Evolutionary conservation across 2,797 vertebrate genomes (phyloP), one percentile per base, ranked within the genome.

Genomic region (Eptatretus atami): DNA sequence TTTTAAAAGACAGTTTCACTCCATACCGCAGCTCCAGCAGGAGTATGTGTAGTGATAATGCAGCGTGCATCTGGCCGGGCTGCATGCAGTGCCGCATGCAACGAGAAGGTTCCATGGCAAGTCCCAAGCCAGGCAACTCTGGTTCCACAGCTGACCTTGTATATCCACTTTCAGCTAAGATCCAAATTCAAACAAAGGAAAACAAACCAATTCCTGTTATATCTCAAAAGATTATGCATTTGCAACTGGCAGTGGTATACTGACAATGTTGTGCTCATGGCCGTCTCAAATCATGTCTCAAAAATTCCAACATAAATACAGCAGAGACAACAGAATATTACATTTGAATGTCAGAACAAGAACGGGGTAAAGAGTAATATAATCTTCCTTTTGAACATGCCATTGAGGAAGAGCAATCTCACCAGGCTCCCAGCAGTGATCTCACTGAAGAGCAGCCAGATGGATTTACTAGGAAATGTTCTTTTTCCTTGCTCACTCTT

Each of bases 61-160:
- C 88, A 95, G 67, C 82, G 81, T 11, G 82, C 78, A 0, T 88
- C 82, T 0, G 88, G 88, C 44, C 88, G 77, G 3, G 87, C 84
- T 0, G 88, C 86, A 6, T 94, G 93, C 71, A 95, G 81, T 61
- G 88, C 85, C 0, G 87, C 83, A 69, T 94, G 87, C 15, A 96
- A 77, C 69, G 79, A 77, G 74, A 96, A 96, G 65, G 80, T 0
- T 76, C 71, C 1, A 77, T 61, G 24, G 88, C 82, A 57, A 86
- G 80, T 0, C 73, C 71, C 19, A 88, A 81, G 70, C 76, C 73
- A 65, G 82, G 83, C 76, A 80, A 86, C 68, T 84, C 87, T 65
- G 77, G 81, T 69, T 88, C 86, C 65, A 96, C 71, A 83, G 76
- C 65, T 88, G 82, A 2, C 88, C 88, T 70, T 94, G 74, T 65